Percentiles rank a stretch among this genome's conserved stretches.
Evolutionary conservation across 2,888 invertebrate species (phyloP).

Genomic region (Tetramorium bicarinatum): DNA sequence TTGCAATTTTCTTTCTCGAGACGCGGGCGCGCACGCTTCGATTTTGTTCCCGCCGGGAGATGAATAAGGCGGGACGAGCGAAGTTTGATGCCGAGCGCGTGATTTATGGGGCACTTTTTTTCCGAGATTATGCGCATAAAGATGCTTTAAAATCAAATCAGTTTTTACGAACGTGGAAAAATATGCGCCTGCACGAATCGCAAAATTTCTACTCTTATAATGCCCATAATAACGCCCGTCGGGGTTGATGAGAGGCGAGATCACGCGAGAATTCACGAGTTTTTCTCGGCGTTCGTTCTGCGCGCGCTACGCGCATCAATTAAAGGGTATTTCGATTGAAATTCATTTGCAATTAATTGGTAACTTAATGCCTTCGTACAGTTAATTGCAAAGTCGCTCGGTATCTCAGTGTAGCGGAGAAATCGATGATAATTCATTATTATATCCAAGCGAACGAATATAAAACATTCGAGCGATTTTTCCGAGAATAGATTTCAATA

Average conservation of each 20-base stretch:
- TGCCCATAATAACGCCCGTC: neutral
- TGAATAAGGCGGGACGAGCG: constrained; percentile 29
- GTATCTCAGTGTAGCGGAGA: neutral
- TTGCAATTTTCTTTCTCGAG: constrained; percentile 47
- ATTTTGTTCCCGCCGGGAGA: constrained; percentile 30
- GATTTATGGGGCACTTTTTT: constrained; percentile 45
- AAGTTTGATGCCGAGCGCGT: constrained; percentile 28
- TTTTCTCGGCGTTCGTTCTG: neutral
- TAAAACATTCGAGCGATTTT: constrained; percentile 1
- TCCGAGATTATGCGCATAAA: constrained; percentile 42
- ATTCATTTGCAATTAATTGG: constrained; percentile 43
- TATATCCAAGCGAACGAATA: neutral
- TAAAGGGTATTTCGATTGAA: constrained; percentile 6
- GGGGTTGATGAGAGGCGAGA: neutral
- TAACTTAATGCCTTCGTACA: constrained; percentile 31
- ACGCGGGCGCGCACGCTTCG: constrained; percentile 2
- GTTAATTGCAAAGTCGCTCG: constrained; percentile 20
- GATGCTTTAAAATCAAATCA: constrained; percentile 49
- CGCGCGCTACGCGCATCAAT: constrained; percentile 8
- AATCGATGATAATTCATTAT: constrained; percentile 7
- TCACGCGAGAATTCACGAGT: neutral
- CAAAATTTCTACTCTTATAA: constrained; percentile 1
- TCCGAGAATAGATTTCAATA: neutral
- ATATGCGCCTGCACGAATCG: constrained; percentile 38
- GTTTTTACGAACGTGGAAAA: constrained; percentile 8